Evolutionary conservation across 2,113 vertebrate genomes (phyloP).

Genomic region (Ifrita kowaldi): DNA sequence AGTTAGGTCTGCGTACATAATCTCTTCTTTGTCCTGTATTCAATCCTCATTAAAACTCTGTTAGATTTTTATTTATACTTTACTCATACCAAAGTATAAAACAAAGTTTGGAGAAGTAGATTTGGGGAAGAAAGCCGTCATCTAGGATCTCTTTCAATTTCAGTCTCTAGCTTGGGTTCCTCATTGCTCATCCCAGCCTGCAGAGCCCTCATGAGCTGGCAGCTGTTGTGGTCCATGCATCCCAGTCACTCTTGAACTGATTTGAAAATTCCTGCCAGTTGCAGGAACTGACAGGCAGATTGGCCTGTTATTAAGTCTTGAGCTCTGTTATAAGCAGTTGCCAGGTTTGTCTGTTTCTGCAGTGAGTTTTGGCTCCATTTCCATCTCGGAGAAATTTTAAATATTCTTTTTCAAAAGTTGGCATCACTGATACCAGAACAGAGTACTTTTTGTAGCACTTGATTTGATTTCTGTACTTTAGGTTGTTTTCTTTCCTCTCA

Average conservation of each 20-base stretch:
- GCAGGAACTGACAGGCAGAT: background rate
- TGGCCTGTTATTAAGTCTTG: background rate
- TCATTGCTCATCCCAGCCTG: background rate
- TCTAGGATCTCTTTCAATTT: background rate
- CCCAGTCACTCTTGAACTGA: background rate
- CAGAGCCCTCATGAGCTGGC: background rate
- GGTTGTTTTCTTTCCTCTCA: constrained; percentile 39
- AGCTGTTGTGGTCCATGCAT: fast-evolving
- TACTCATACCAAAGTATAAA: background rate
- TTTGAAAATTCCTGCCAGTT: background rate
- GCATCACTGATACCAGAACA: background rate
- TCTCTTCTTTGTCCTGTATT: background rate
- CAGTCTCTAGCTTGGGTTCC: background rate
- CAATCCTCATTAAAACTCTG: background rate
- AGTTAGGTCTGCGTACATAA: background rate
- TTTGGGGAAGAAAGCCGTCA: background rate
- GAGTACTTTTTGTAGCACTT: background rate
- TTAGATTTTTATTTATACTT: background rate
- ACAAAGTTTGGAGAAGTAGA: background rate
- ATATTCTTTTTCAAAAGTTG: constrained; percentile 1
- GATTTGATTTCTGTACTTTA: constrained; percentile 25
- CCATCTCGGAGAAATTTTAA: background rate
- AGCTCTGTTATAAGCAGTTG: background rate
- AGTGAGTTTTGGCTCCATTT: background rate
- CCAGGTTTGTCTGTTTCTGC: background rate